phyloP scores from a whole-genome alignment of 2,888 invertebrate species.

The Parnassius glacialis region DNA sequence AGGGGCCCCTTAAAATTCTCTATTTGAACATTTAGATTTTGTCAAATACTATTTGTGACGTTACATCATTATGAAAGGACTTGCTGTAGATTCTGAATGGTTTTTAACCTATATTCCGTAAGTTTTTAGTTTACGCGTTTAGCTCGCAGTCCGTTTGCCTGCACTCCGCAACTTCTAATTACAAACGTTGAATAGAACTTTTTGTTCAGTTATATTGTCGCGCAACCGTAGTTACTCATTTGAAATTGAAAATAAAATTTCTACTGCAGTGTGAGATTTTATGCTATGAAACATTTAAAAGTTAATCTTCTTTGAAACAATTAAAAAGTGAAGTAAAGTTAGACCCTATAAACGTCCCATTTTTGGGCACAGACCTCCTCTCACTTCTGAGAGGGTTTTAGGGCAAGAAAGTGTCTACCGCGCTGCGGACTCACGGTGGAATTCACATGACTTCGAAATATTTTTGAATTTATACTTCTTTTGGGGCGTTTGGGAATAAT shows the following conservation, averaged over 20 bases:
- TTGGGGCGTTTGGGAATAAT: no score
- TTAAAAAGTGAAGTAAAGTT: no score
- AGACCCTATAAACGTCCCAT: no score
- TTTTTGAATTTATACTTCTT: no score
- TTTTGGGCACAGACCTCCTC: no score
- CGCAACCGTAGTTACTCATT: constrained; percentile 62
- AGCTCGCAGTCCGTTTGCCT: constrained; percentile 20
- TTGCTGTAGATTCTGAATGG: constrained; percentile 17
- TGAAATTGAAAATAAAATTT: constrained; percentile 63
- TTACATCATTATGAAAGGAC: constrained; percentile 22
- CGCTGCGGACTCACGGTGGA: no score
- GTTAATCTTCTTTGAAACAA: no score
- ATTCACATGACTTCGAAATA: no score
- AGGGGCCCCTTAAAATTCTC: constrained; percentile 26
- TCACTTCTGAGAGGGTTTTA: no score
- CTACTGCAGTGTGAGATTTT: constrained; percentile 39
- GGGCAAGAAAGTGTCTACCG: no score
- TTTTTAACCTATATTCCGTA: constrained; percentile 23
- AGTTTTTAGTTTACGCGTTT: constrained; percentile 17
- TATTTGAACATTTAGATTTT: constrained; percentile 28
- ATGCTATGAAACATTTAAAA: not conserved
- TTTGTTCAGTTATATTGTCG: constrained; percentile 67
- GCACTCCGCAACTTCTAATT: constrained; percentile 61
- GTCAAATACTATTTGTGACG: constrained; percentile 29
- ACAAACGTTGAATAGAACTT: constrained; percentile 66